Conservation (phyloP, 2,113 vertebrate genomes). For the Festucalex cinctus region DNA sequence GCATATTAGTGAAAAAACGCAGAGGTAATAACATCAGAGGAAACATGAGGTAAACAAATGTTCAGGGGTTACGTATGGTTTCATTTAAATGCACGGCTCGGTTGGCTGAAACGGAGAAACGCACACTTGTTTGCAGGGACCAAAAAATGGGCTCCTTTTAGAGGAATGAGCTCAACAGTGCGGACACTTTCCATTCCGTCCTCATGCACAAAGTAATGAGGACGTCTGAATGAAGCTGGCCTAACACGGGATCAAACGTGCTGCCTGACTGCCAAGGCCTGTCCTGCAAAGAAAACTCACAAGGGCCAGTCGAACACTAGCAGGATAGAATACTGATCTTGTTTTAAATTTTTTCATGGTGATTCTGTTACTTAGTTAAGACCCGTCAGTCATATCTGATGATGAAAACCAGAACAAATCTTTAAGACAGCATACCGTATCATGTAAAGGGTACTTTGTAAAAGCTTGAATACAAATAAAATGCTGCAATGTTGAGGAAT, state of each 20-base stretch:
- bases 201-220: background rate
- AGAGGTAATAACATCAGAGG: background rate
- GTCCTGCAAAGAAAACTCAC: background rate
- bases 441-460: too few relatives aligned
- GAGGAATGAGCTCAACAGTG: background rate
- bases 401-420: background rate
- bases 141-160: background rate
- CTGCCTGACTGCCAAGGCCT: background rate
- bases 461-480: too few relatives aligned
- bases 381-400: background rate
- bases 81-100: background rate
- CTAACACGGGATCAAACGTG: background rate
- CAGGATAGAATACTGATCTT: background rate
- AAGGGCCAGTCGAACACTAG: background rate
- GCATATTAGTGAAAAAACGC: background rate
- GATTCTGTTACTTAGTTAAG: slow-evolving; percentile 36
- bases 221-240: slow-evolving; percentile 13
- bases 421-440: too few relatives aligned
- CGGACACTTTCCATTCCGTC: slow-evolving; percentile 1
- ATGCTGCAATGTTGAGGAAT: too few relatives aligned
- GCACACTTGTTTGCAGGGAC: background rate
- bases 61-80: background rate
- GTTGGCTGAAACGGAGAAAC: background rate
- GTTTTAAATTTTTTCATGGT: slow-evolving; percentile 1
- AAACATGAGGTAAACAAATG: background rate